phyloP scores from a whole-genome alignment of 2,113 vertebrate species.

The Trinectes maculatus region DNA sequence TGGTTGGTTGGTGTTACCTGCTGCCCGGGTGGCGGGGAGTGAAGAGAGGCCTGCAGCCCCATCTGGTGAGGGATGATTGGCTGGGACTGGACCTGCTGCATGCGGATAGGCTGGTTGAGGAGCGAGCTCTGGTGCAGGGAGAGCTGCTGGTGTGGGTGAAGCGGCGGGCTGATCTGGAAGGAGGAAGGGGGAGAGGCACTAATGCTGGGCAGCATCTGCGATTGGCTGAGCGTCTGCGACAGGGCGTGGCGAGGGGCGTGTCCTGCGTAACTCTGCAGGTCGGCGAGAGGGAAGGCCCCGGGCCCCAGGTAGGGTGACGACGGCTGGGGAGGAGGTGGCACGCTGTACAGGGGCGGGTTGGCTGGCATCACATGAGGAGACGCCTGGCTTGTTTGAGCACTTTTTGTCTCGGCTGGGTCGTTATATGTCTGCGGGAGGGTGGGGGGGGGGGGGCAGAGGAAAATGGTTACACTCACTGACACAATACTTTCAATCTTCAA shows the following conservation, averaged over 20 bases:
- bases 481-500: not conserved
- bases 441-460: not conserved
- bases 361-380: slow-evolving; percentile 94
- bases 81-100: slow-evolving; percentile 96
- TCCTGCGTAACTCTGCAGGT: slow-evolving; percentile 93
- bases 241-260: slow-evolving; percentile 89
- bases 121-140: slow-evolving; percentile 94
- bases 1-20: slow-evolving; percentile 87
- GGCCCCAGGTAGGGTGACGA: slow-evolving; percentile 91
- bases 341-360: slow-evolving; percentile 91
- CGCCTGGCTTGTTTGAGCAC: slow-evolving; percentile 84
- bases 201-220: slow-evolving; percentile 94
- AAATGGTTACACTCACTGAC: not conserved
- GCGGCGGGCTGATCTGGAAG: slow-evolving; percentile 95
- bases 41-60: slow-evolving; percentile 95
- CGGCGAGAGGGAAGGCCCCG: slow-evolving; percentile 90
- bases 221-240: slow-evolving; percentile 89
- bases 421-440: slow-evolving; percentile 86
- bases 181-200: slow-evolving; percentile 93
- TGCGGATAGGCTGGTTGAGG: slow-evolving; percentile 94
- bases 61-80: slow-evolving; percentile 95
- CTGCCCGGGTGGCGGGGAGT: slow-evolving; percentile 93
- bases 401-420: slow-evolving; percentile 91
- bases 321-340: slow-evolving; percentile 88
- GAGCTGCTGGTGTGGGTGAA: slow-evolving; percentile 94